phyloP scores from a whole-genome alignment of 2,888 invertebrate species.

The Drosophila tripunctata region DNA sequence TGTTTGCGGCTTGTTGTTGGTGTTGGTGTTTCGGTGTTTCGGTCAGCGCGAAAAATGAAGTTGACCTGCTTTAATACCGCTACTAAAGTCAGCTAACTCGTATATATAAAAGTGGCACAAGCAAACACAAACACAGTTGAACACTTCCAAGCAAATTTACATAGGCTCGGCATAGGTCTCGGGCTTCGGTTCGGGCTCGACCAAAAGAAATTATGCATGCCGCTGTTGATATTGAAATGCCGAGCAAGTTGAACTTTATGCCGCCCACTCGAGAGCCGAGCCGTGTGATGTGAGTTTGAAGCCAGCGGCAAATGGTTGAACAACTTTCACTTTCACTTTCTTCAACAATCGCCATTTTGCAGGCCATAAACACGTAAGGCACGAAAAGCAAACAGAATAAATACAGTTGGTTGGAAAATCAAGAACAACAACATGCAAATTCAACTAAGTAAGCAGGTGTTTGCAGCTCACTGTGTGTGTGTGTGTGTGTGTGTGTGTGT shows the following conservation, averaged over 20 bases:
- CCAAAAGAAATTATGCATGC: conserved; percentile 73
- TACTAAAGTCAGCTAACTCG: conserved; percentile 37
- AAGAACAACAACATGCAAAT: conserved; percentile 39
- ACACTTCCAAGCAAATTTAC: conserved; percentile 67
- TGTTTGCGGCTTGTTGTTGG: conserved; percentile 65
- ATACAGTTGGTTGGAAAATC: conserved; percentile 13
- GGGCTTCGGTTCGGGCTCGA: too few species aligned
- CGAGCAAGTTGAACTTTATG: conserved; percentile 56
- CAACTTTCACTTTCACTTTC: conserved; percentile 73
- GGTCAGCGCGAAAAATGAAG: conserved; percentile 78
- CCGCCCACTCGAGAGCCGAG: conserved; percentile 41
- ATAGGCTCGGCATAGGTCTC: too few species aligned
- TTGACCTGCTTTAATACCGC: conserved; percentile 71
- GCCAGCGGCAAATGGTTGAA: conserved; percentile 31
- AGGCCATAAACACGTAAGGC: conserved; percentile 76
- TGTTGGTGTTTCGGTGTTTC: conserved; percentile 49
- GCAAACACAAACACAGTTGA: conserved; percentile 35
- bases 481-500: background rate
- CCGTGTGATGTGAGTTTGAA: conserved; percentile 7
- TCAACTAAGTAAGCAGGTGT: conserved; percentile 14
- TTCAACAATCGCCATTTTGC: conserved; percentile 56
- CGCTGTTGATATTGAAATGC: conserved; percentile 77
- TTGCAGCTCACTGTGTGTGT: background rate
- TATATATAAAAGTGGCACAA: conserved; percentile 66
- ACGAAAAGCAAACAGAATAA: conserved; percentile 62